Evolutionary conservation across 1,140 invertebrate species (phyloP), one percentile per base, ranked within the genome.

Genomic region (Heliconius eleuchia): DNA sequence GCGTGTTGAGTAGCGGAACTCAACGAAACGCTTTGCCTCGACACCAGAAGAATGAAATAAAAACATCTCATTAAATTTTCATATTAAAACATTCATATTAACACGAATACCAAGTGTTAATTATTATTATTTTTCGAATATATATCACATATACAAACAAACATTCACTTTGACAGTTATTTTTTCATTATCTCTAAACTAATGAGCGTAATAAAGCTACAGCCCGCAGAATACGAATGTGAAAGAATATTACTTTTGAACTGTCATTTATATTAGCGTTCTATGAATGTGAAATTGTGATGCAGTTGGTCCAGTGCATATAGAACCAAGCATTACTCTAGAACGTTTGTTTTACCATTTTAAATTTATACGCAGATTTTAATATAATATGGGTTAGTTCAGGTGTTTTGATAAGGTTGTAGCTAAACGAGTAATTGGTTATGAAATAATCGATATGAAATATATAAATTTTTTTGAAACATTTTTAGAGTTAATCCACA

Each of bases 281-380:
- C 34, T 70, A 76, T 52, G 74, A 76, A 76, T 50, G n/a, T 34
- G 6, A 71, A 71, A 50, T 30, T 76, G 74, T 18, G 11, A 19
- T 71, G 60, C 42, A 76, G 60, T 71, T 77, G 39, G n/a, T 6
- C 30, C 16, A 77, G 39, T 55, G 46, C 46, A 77, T 71, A 77
- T 52, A 66, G 57, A 76, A 66, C 1, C 19, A 3, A 7, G 34
- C 71, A 72, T 72, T 72, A 72, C 34, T 72, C n/a, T 6, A 8
- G 9, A 1, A 27, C 37, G 18, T 72, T 30, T 72, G n/a, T 66
- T 27, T 66, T 66, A 23, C 9, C 60, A 27, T 66, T 66, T 66
- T 66, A 30, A 66, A 66, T 27, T 66, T 66, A 23, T 66, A 66
- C 13, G 23, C 16, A 30, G 27, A 66, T 16, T 66, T 66, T 66